Conservation (phyloP, 2,113 vertebrate genomes). For the Oncorhynchus masou region DNA sequence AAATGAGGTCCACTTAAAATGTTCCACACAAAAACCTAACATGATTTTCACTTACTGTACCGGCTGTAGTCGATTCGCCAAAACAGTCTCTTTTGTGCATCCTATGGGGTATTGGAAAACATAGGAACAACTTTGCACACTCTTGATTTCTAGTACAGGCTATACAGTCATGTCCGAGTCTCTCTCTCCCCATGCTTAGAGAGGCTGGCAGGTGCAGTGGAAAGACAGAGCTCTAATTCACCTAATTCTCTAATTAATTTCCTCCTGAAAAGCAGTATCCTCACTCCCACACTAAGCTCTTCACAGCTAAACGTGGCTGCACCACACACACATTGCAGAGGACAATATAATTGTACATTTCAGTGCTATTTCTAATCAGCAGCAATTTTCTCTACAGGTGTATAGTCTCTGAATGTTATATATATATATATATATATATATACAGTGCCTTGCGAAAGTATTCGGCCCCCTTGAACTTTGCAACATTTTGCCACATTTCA, state of each 20-base stretch:
- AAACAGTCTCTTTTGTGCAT: too few species aligned
- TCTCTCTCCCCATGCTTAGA: constrained; percentile 40
- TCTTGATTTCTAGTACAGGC: neutral
- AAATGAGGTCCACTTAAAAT: neutral
- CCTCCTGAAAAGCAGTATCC: constrained; percentile 22
- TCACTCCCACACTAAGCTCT: neutral
- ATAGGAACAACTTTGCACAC: too few species aligned
- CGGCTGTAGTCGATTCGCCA: too few species aligned
- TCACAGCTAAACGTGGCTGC: neutral
- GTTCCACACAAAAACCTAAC: too few species aligned
- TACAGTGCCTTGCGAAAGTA: too few species aligned
- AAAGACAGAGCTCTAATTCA: constrained; percentile 36
- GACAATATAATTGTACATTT: constrained; percentile 9
- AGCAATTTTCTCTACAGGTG: constrained; percentile 46
- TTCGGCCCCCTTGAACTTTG: too few species aligned
- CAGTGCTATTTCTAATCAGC: constrained; percentile 35
- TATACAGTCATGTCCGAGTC: constrained; percentile 33
- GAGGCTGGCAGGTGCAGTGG: constrained; percentile 61
- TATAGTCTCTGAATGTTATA: constrained; percentile 11
- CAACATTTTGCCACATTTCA: too few species aligned
- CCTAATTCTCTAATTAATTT: neutral
- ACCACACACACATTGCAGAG: constrained; percentile 18
- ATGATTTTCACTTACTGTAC: too few species aligned
- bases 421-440: constrained; percentile 7
- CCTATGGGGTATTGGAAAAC: too few species aligned